Evolutionary conservation across 64 coral and sea anemone species (phyloP).

Genomic region (Catalaphyllia jardinei): DNA sequence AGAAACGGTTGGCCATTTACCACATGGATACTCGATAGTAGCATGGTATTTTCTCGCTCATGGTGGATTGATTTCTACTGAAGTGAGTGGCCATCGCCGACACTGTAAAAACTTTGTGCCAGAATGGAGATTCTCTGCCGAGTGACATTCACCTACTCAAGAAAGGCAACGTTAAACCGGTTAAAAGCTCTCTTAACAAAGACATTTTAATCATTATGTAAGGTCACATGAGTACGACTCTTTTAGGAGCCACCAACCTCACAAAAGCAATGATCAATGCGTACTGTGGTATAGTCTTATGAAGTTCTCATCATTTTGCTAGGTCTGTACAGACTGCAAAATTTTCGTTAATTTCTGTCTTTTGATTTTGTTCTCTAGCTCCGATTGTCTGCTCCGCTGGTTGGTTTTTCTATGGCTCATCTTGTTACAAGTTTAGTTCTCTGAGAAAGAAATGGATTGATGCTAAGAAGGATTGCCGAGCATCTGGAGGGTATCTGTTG

Average conservation of each 20-base stretch:
- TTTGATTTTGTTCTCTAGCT: constrained; percentile 3
- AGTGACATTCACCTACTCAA: too few relatives aligned
- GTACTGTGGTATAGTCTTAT: too few relatives aligned
- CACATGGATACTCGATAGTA: constrained; percentile 20
- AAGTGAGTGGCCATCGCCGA: not conserved
- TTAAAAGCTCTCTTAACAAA: too few relatives aligned
- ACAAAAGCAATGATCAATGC: too few relatives aligned
- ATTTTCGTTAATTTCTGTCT: too few relatives aligned
- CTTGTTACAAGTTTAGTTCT: constrained; percentile 80
- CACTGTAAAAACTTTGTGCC: not conserved
- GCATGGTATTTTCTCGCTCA: constrained; percentile 33
- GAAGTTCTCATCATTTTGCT: too few relatives aligned
- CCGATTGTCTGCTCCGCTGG: constrained; percentile 67
- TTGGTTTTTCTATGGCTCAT: constrained; percentile 74
- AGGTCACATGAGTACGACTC: too few relatives aligned
- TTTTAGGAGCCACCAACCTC: too few relatives aligned
- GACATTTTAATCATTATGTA: too few relatives aligned
- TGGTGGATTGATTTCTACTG: not conserved
- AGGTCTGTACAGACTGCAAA: too few relatives aligned
- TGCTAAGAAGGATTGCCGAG: constrained; percentile 70
- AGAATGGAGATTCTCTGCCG: too few relatives aligned
- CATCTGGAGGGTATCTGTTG: constrained; percentile 61
- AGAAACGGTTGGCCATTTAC: constrained; percentile 11
- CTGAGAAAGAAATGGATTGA: constrained; percentile 17
- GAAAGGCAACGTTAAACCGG: too few relatives aligned